phyloP scores from a whole-genome alignment of 2,113 vertebrate species.

The Empidonax traillii region DNA sequence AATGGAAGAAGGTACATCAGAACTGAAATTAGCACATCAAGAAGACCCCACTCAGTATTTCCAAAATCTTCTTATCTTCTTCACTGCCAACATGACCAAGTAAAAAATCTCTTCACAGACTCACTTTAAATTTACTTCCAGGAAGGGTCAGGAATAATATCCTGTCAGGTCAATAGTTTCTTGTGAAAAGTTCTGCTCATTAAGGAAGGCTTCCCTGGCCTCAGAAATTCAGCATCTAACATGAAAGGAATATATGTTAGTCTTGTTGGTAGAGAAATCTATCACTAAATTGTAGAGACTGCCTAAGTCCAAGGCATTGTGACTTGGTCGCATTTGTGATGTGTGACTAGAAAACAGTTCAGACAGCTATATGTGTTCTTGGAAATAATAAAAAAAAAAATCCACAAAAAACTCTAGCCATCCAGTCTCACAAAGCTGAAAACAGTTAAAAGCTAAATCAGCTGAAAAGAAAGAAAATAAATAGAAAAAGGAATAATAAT shows the following conservation, averaged over 20 bases:
- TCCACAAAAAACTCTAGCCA: background rate
- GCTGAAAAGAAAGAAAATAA: constrained; percentile 23
- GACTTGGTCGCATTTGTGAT: background rate
- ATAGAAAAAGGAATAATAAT: constrained; percentile 4
- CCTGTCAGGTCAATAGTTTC: background rate
- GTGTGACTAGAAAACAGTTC: background rate
- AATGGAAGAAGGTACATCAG: background rate
- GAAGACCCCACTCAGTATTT: background rate
- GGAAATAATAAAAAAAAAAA: background rate
- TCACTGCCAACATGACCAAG: background rate
- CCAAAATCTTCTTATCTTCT: background rate
- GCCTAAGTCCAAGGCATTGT: background rate
- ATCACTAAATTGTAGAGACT: background rate
- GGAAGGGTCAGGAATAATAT: background rate
- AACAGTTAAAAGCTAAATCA: background rate
- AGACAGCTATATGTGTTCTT: background rate
- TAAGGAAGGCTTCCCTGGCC: background rate
- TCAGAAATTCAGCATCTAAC: background rate
- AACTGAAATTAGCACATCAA: background rate
- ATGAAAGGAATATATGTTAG: background rate
- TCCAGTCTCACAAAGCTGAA: background rate
- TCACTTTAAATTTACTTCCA: background rate
- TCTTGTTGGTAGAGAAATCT: background rate
- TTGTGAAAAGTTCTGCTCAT: background rate
- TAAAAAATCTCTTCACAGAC: background rate